Evolutionary conservation across 2,888 invertebrate species (phyloP).

Genomic region (Octonoba sinensis): DNA sequence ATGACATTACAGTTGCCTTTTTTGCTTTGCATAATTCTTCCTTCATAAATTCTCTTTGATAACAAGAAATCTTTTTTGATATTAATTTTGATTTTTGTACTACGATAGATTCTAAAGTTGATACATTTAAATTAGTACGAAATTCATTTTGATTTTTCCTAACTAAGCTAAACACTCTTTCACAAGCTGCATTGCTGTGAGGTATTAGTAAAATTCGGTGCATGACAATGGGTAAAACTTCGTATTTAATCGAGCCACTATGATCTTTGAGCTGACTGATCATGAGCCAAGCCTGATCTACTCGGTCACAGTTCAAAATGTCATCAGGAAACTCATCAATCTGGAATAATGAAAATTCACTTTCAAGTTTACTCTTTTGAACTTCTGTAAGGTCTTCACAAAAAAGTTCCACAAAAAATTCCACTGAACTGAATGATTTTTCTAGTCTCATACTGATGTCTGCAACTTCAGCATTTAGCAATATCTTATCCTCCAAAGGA

Average conservation of each 20-base stretch:
- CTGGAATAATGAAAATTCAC: background rate
- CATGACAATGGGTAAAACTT: too few relatives aligned
- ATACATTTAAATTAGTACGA: background rate
- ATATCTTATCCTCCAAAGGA: background rate
- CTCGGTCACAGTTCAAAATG: background rate
- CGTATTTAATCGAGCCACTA: background rate
- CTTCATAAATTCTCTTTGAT: background rate
- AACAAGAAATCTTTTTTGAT: background rate
- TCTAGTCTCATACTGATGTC: background rate
- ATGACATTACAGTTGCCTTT: too few relatives aligned
- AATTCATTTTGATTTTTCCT: background rate
- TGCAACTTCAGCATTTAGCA: background rate
- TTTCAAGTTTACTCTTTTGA: constrained; percentile 1
- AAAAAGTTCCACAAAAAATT: background rate
- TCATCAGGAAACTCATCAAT: background rate
- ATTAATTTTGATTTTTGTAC: background rate
- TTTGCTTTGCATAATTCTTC: background rate
- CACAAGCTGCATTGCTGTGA: too few relatives aligned
- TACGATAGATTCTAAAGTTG: background rate
- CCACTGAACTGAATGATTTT: background rate
- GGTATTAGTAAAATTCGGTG: too few relatives aligned
- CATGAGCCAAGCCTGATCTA: background rate
- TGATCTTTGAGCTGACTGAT: background rate
- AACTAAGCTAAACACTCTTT: background rate
- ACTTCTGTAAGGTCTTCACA: background rate